Percentiles rank a stretch among this genome's conserved stretches.
phyloP scores from a whole-genome alignment of 1,140 invertebrate species.

The Pseudachorutes palmiensis region DNA sequence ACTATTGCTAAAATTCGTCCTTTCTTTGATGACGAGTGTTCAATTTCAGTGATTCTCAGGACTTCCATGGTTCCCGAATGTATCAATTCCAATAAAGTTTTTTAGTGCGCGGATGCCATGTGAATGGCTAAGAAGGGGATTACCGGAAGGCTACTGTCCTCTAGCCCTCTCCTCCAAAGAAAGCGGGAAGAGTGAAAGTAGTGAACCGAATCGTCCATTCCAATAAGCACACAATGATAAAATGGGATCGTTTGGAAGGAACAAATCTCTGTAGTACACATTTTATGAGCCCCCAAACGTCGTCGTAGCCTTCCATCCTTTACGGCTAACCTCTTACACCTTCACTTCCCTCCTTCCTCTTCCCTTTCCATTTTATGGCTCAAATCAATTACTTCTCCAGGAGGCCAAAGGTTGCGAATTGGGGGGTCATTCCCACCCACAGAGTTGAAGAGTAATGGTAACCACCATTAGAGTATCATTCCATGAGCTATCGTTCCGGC shows the following conservation, averaged over 20 bases:
- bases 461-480: too few relatives aligned
- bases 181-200: neutral
- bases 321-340: too few relatives aligned
- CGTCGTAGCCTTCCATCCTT: too few relatives aligned
- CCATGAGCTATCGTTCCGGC: too few relatives aligned
- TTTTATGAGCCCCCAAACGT: neutral
- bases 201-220: neutral
- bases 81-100: too few relatives aligned
- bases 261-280: too few relatives aligned
- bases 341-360: neutral
- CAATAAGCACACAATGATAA: neutral
- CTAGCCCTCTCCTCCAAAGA: too few relatives aligned
- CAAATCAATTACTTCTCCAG: constrained; percentile 54
- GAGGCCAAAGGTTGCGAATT: too few relatives aligned
- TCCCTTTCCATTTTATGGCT: neutral
- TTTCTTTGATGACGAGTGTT: neutral
- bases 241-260: neutral
- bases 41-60: neutral
- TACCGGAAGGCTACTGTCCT: neutral
- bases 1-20: too few relatives aligned
- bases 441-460: too few relatives aligned
- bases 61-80: too few relatives aligned
- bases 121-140: neutral
- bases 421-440: too few relatives aligned
- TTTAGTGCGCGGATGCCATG: neutral